Percentiles rank a stretch among this genome's conserved stretches.
Evolutionary conservation across 2,888 invertebrate species (phyloP).

Genomic region (Luperina nickerlii): DNA sequence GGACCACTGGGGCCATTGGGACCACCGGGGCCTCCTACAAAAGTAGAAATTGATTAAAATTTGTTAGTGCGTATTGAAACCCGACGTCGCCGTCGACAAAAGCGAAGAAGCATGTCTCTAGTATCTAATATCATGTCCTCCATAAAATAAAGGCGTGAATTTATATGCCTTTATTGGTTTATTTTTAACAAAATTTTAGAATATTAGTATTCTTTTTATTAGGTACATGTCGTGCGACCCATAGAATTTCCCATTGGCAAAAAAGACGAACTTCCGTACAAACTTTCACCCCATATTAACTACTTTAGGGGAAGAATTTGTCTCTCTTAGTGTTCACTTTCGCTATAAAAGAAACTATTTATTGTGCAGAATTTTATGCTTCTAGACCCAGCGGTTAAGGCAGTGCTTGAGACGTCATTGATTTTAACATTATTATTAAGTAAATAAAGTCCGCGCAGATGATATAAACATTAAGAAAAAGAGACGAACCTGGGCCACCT

Average conservation of each 20-base stretch:
- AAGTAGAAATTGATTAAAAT: slow-evolving; percentile 6
- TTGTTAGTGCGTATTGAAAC: neutral
- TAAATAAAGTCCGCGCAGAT: too few species aligned
- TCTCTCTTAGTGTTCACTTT: neutral
- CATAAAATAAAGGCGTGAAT: neutral
- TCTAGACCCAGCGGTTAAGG: neutral
- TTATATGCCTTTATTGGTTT: neutral
- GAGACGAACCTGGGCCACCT: slow-evolving; percentile 43
- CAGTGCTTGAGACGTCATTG: neutral
- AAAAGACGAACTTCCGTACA: neutral
- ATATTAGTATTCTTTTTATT: neutral
- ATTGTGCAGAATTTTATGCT: neutral
- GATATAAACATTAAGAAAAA: neutral
- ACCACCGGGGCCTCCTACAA: slow-evolving; percentile 54
- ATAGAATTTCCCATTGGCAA: neutral
- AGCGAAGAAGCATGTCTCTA: neutral
- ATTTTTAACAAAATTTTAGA: neutral
- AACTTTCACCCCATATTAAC: neutral
- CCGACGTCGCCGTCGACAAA: neutral
- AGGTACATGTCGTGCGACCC: neutral
- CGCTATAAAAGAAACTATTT: neutral
- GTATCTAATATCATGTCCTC: neutral
- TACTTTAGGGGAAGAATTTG: neutral
- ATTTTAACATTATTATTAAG: neutral
- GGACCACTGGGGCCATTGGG: slow-evolving; percentile 73